Percentiles rank a stretch among this genome's conserved stretches.
Conservation (phyloP, 2,113 vertebrate genomes). For the Larimichthys crocea region DNA sequence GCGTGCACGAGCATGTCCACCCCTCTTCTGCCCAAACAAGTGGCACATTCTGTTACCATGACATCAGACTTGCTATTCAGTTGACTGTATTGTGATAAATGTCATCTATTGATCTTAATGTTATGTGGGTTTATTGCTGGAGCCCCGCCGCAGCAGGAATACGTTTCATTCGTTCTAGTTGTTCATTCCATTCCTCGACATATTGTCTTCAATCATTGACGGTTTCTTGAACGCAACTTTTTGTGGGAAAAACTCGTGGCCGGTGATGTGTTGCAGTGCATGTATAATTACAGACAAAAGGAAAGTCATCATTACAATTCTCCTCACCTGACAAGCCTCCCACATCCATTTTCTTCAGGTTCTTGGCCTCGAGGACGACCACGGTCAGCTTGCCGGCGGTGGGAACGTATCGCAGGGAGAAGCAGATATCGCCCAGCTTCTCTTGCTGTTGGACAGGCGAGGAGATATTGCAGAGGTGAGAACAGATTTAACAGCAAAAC, state of each 20-base stretch:
- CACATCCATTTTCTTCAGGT: constrained; percentile 99
- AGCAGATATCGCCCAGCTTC: constrained; percentile 98
- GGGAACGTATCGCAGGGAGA: constrained; percentile 97
- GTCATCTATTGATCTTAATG: constrained; percentile 54
- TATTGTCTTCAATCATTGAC: background rate
- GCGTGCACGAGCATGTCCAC: constrained; percentile 4
- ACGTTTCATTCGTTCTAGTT: constrained; percentile 10
- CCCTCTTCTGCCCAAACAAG: constrained; percentile 13
- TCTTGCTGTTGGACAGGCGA: constrained; percentile 90
- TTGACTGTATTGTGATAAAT: constrained; percentile 35
- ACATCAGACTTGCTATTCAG: constrained; percentile 40
- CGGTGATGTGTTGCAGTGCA: constrained; percentile 22
- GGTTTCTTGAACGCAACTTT: background rate
- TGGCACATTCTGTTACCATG: constrained; percentile 60
- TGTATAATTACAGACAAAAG: constrained; percentile 66
- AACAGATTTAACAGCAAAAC: constrained; percentile 8
- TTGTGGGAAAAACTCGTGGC: background rate
- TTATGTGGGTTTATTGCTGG: constrained; percentile 4
- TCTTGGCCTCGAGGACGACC: constrained; percentile 97
- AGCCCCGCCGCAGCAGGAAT: constrained; percentile 8
- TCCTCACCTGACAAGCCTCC: constrained; percentile 95
- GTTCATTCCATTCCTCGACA: background rate
- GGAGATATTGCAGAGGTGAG: constrained; percentile 35
- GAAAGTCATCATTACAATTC: constrained; percentile 26
- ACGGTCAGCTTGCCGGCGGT: constrained; percentile 98